Base-by-base conservation (phyloP, 2,113 vertebrate species). In the Euleptes europaea region DNA sequence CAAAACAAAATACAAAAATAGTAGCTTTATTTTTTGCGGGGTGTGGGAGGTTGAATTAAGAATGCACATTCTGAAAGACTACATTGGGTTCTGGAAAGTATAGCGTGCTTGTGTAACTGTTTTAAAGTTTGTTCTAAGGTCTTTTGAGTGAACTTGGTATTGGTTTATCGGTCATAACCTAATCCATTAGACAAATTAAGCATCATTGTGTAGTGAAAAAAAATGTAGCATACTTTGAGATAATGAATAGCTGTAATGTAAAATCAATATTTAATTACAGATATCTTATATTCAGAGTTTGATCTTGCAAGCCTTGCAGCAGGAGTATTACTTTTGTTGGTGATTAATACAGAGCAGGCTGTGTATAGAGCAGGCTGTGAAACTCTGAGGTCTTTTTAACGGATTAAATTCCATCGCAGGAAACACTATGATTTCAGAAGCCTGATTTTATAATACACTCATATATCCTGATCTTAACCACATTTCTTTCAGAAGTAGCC, bases 231-330 rank as follows among this genome's bases (percentile, higher is more conserved):
- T 82, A 75, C 66, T 49, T 82, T 66, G 75, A 84, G 44, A 71
- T 92, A 91, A 92, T 87, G 82, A 91, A 88, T 88, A 75, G 31
- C 80, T 84, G 5, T 86, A 92, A 86, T 76, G 38, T 86, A 91
- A 93, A 93, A 93, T 90, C 90, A 94, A 89, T 94, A 93, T 93
- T 92, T 94, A 90, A 91, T 93, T 83, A 90, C 65, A 0, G 0
- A 6, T 86, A 70, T 54, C 76, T 90, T 63, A 1, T 87, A 47
- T 88, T 85, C 65, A 80, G 87, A 84, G 40, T 57, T 47, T 87
- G 47, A 91, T 73, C 60, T 88, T n/a, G 57, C 74, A 87, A 82
- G 90, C 0, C 2, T 91, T 89, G 82, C 80, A 78, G 47, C 47
- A 69, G 66, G 9, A 70, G 15, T 78, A 84, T 90, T 88, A 9